Evolutionary conservation across 2,797 vertebrate species (phyloP).

Genomic region (Channallabes apus): DNA sequence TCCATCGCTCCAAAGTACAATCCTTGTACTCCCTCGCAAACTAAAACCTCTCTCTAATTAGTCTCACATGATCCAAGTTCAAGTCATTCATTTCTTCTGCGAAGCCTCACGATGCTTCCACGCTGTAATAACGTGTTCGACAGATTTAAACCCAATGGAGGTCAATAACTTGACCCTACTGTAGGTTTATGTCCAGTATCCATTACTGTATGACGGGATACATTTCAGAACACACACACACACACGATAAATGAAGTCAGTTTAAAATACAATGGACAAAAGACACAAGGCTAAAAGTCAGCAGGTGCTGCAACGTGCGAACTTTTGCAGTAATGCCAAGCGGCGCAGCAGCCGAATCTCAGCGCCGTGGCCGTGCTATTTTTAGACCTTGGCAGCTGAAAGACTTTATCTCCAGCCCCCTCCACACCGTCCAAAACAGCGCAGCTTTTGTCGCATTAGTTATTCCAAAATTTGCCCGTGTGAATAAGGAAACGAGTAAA

Average conservation of each 20-base stretch:
- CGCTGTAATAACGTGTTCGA: too few species aligned
- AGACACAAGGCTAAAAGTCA: constrained; percentile 5
- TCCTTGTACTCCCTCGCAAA: background rate
- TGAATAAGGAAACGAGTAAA: constrained; percentile 60
- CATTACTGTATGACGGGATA: background rate
- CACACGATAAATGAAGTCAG: too few species aligned
- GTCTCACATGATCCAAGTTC: too few species aligned
- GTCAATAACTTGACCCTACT: too few species aligned
- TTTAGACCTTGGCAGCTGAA: constrained; percentile 59
- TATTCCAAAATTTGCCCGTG: constrained; percentile 56
- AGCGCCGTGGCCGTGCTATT: constrained; percentile 61
- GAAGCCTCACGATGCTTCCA: too few species aligned
- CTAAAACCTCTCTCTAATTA: too few species aligned
- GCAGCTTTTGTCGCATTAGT: constrained; percentile 44
- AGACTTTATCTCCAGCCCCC: constrained; percentile 55
- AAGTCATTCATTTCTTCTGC: too few species aligned
- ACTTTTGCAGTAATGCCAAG: constrained; percentile 55
- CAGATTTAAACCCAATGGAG: too few species aligned
- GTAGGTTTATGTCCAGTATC: background rate
- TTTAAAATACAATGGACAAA: background rate
- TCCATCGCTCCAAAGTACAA: too few species aligned
- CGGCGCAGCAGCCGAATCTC: constrained; percentile 58
- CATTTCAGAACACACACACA: background rate
- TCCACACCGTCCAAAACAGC: constrained; percentile 38
- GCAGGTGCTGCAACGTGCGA: constrained; percentile 45